Conservation (phyloP, 2,888 invertebrate genomes). For the Apamea sordens region DNA sequence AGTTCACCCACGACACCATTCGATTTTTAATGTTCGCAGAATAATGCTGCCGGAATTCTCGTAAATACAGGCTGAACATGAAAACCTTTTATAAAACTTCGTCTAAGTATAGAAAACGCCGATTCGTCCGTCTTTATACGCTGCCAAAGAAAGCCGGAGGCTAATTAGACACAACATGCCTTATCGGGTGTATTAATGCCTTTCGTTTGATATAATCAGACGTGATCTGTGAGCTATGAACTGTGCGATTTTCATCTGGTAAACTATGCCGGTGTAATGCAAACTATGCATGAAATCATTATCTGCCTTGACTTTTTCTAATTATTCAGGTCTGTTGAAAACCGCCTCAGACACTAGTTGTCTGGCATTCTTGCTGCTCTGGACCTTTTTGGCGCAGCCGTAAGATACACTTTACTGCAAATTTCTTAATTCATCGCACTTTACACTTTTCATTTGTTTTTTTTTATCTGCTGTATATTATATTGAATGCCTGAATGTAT, state of each 20-base stretch:
- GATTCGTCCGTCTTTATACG: constrained; percentile 46
- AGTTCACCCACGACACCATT: neutral
- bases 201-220: constrained; percentile 45
- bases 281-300: neutral
- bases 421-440: too few species aligned
- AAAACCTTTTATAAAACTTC: constrained; percentile 19
- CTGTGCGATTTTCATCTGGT: constrained; percentile 20
- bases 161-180: constrained; percentile 53
- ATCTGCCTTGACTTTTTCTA: neutral
- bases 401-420: too few species aligned
- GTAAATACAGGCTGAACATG: constrained; percentile 6
- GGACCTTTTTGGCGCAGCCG: too few species aligned
- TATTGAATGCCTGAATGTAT: too few species aligned
- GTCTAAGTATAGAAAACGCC: constrained; percentile 20
- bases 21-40: neutral
- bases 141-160: constrained; percentile 38
- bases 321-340: too few species aligned
- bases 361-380: too few species aligned
- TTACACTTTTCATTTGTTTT: too few species aligned
- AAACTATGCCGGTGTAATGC: neutral
- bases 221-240: constrained; percentile 37
- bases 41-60: neutral
- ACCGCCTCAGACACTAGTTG: too few species aligned
- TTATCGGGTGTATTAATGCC: constrained; percentile 48
- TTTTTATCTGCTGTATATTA: too few species aligned